Percentiles rank a stretch among this genome's conserved stretches.
Evolutionary conservation across 2,888 invertebrate species (phyloP).

Genomic region (Eudemis profundana): DNA sequence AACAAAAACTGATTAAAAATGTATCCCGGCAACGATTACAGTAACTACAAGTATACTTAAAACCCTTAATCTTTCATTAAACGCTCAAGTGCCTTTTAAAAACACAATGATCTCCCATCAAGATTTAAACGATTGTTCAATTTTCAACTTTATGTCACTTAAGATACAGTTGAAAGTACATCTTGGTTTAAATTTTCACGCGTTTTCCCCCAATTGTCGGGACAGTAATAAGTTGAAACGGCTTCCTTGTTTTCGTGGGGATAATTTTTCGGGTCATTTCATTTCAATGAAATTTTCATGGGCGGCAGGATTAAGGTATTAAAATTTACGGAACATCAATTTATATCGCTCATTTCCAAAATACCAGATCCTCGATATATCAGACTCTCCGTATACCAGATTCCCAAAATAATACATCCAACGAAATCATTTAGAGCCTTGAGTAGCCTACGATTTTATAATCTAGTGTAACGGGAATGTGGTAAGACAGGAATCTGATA

Average conservation of each 20-base stretch:
- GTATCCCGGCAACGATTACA: conserved; percentile 8
- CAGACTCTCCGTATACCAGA: too few relatives aligned
- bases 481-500: too few relatives aligned
- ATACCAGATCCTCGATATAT: too few relatives aligned
- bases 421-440: too few relatives aligned
- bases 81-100: conserved; percentile 24
- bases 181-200: background rate
- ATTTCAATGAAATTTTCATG: conserved; percentile 19
- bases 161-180: background rate
- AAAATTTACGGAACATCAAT: background rate
- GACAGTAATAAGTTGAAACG: conserved; percentile 31
- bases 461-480: too few relatives aligned
- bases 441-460: too few relatives aligned
- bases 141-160: background rate
- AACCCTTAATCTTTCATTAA: conserved; percentile 34
- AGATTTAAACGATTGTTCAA: background rate
- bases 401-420: too few relatives aligned
- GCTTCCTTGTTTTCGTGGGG: conserved; percentile 29
- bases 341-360: too few relatives aligned
- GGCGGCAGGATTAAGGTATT: background rate
- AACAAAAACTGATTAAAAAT: too few relatives aligned
- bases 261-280: conserved; percentile 31
- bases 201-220: conserved; percentile 28
- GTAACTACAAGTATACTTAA: conserved; percentile 27
- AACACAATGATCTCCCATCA: conserved; percentile 17